Base-by-base conservation (phyloP, 1,140 invertebrate genomes). In the Drosophila punjabiensis region DNA sequence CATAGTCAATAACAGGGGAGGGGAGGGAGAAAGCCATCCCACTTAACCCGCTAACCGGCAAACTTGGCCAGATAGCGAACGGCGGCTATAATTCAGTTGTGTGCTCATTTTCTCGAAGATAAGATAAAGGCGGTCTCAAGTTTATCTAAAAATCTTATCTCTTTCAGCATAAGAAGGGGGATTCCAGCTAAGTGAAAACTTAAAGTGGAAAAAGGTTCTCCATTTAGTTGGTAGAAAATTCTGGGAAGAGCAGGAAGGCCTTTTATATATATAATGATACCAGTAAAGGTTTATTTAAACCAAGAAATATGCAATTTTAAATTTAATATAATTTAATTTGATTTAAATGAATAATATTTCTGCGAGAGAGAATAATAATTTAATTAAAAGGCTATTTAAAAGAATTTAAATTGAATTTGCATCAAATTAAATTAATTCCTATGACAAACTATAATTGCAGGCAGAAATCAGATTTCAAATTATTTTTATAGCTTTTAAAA, bases 121-220 rank as follows among this genome's bases (percentile, higher is more conserved):
- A 71, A 74, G 71, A 74, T 74, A 74, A 11, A 6, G 53, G 10
- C 32, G n/a, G 48, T 62, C 56, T 53, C 47, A 37, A 28, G 68
- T 45, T 52, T 74, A 62, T 62, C 68, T 43, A 11, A 73, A 52
- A 52, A 74, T 62, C 45, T 74, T 74, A 74, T 74, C 68, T 62
- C 14, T 0, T 24, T 24, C 8, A 11, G 16, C 8, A 11, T 58
- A 58, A 58, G n/a, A 14, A 41, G 35, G 45, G 33, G 16, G 16
- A 45, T 11, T 33, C 66, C 32, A 28, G 45, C 30, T 41, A 37
- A 59, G 16, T n/a, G 50, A 37, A 64, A 41, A 43, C 37, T 33
- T 28, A 10, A 68, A 58, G 61, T n/a, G 24, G 7, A 5, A 24
- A 35, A 28, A 11, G 2, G 35, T 28, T n/a, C 35, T 52, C 28